phyloP scores from a whole-genome alignment of 2,797 vertebrate species.

The Rhincodon typus region DNA sequence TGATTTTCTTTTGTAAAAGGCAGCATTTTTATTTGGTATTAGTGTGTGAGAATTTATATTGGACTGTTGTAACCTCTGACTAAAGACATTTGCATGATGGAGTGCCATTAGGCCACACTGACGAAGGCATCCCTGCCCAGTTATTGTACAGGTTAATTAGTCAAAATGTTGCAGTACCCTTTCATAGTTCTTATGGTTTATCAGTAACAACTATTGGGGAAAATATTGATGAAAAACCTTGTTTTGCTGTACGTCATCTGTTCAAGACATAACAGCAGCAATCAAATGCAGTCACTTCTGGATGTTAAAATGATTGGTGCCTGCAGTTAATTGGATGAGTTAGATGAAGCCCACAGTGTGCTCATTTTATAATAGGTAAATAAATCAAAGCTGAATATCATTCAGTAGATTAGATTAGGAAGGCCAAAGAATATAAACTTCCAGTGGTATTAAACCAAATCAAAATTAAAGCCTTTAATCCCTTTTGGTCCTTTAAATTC shows the following conservation, averaged over 20 bases:
- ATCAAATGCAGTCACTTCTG: neutral
- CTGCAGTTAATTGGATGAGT: neutral
- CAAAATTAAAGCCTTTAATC: neutral
- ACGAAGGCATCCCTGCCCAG: neutral
- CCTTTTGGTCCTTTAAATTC: neutral
- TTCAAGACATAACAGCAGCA: neutral
- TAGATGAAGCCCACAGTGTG: neutral
- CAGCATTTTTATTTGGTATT: constrained; percentile 38
- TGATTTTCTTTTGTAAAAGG: constrained; percentile 47
- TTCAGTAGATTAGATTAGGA: neutral
- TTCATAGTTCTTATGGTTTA: neutral
- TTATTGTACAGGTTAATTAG: neutral
- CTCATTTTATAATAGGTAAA: neutral
- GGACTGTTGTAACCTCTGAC: constrained; percentile 51
- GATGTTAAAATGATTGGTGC: neutral
- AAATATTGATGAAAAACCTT: neutral
- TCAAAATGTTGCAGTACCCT: neutral
- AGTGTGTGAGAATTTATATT: constrained; percentile 41
- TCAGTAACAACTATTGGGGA: neutral
- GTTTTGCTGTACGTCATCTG: neutral
- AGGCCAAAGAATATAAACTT: neutral
- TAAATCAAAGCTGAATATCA: neutral
- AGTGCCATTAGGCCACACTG: constrained; percentile 42
- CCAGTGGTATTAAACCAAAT: neutral
- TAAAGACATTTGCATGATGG: constrained; percentile 40